Evolutionary conservation across 2,797 vertebrate genomes (phyloP), one percentile per base, ranked within the genome.

Genomic region (Hoplostethus atlanticus): DNA sequence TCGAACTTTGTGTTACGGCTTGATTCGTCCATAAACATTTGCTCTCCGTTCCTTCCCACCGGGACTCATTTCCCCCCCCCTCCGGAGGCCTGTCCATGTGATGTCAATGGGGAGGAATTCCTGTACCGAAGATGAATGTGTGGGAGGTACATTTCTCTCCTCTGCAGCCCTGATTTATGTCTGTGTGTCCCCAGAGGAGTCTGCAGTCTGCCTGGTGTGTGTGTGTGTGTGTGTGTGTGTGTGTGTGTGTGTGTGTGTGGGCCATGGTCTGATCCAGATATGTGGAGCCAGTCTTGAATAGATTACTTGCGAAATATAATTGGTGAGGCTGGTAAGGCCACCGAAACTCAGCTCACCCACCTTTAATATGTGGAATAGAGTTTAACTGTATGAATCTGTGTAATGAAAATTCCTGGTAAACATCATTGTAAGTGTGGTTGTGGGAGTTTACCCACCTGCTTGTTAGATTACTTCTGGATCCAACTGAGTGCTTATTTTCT

Each of bases 101-200:
- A 59, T 54, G 46, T 59, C 30, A 51, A 9, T 25, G 53, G 15
- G 12, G 17, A 54, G 59, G 65, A 67, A 64, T 73, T 59, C 40
- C 44, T 62, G 59, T 66, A 31, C 36, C 5, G 21, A 40, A 40
- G 44, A 15, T 74, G 44, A 61, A 58, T 57, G 48, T 71, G 63
- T 42, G 61, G 71, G 61, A 72, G 68, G 34, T 5, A 17, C 25
- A 59, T 46, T 59, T 62, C 38, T 70, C 30, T 54, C 31, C 56
- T 58, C 53, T 67, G 30, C 60, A 68, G 56, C 28, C 57, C 36
- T 76, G 64, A 77, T 83, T 79, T 71, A 71, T 51, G 51, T 6
- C 31, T 54, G 9, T 48, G 13, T 65, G 60, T 84, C 61, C 46
- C 66, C 56, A 52, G 59, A 71, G 52, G 81, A 84, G 71, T 64